Evolutionary conservation across 2,888 invertebrate genomes (phyloP).

Genomic region (Clunio marinus): DNA sequence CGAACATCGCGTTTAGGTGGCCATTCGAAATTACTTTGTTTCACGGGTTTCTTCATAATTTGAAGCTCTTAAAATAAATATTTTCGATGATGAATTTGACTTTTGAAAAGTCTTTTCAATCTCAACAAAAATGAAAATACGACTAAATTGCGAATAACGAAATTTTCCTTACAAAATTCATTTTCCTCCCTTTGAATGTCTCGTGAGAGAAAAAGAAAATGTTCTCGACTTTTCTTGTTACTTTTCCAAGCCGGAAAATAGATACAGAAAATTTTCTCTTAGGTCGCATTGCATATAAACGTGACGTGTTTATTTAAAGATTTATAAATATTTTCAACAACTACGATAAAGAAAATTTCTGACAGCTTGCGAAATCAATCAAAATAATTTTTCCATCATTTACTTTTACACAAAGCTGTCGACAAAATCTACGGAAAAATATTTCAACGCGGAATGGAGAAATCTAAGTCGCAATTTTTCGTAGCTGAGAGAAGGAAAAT

Average conservation of each 20-base stretch:
- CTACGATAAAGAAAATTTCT: background rate
- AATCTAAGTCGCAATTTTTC: background rate
- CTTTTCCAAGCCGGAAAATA: background rate
- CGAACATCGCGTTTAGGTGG: constrained; percentile 23
- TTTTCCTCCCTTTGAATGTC: background rate
- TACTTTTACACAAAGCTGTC: background rate
- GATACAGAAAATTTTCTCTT: background rate
- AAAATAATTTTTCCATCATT: background rate
- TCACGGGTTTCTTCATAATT: constrained; percentile 24
- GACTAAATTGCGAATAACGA: constrained; percentile 26
- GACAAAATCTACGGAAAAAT: background rate
- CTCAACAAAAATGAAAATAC: constrained; percentile 26
- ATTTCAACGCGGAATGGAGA: background rate
- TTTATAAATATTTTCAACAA: background rate
- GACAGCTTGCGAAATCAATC: constrained; percentile 9
- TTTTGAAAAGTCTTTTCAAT: background rate
- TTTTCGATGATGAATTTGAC: background rate
- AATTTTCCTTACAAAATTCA: background rate
- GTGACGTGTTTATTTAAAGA: background rate
- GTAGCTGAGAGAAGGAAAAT: background rate
- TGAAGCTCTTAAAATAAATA: background rate
- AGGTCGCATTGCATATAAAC: background rate
- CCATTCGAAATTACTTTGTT: constrained; percentile 14
- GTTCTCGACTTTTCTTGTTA: background rate
- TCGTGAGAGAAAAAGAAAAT: constrained; percentile 10